Conservation (phyloP, 2,113 vertebrate species). For the Rhynchopsitta pachyrhyncha region DNA sequence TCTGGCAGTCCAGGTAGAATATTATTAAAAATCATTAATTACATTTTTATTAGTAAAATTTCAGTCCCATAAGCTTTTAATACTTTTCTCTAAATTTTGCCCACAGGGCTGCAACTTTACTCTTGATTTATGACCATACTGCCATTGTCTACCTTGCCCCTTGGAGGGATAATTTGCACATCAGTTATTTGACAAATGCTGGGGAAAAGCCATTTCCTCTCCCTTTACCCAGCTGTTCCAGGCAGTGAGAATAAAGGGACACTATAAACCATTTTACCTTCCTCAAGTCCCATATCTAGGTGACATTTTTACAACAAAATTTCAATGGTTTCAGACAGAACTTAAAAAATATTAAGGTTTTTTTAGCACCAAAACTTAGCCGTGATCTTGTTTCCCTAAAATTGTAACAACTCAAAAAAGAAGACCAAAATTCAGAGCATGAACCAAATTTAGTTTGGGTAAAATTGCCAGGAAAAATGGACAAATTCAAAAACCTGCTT, state of each 20-base stretch:
- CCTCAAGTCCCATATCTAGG: neutral
- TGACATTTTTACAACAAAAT: neutral
- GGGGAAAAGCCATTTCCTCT: neutral
- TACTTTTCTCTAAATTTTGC: neutral
- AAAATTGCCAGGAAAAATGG: neutral
- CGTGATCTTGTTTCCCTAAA: neutral
- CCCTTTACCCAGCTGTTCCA: neutral
- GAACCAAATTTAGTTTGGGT: neutral
- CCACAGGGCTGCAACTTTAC: neutral
- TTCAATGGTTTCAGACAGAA: neutral
- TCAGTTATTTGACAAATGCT: slow-evolving; percentile 6
- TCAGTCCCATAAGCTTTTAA: neutral
- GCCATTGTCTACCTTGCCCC: neutral
- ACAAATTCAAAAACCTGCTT: neutral
- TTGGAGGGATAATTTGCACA: neutral
- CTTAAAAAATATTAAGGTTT: neutral
- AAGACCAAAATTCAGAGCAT: neutral
- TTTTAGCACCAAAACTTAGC: neutral
- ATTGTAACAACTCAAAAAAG: neutral
- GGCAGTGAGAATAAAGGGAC: neutral
- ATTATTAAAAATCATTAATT: neutral
- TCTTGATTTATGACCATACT: neutral
- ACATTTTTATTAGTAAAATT: neutral
- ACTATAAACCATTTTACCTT: neutral
- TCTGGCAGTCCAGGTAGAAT: neutral